phyloP scores from a whole-genome alignment of 2,888 invertebrate species.

The Nebria brevicollis region DNA sequence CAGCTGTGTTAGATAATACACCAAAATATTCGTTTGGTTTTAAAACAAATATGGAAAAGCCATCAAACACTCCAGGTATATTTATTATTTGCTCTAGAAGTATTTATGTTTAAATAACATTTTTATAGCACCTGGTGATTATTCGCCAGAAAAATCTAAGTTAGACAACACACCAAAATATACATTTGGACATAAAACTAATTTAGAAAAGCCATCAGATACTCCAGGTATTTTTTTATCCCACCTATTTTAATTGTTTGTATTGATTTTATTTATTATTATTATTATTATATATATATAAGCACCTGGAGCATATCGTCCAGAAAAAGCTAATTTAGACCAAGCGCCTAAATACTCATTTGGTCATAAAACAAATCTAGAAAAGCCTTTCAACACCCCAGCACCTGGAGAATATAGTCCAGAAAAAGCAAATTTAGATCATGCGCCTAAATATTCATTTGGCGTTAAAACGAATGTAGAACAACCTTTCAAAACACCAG shows the following conservation, averaged over 20 bases:
- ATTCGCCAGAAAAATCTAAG: constrained; percentile 81
- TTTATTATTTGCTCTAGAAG: constrained; percentile 57
- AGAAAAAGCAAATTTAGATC: constrained; percentile 66
- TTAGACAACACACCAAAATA: constrained; percentile 73
- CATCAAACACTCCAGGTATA: constrained; percentile 71
- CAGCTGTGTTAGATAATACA: constrained; percentile 68
- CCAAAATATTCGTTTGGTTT: constrained; percentile 77
- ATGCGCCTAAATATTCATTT: constrained; percentile 74
- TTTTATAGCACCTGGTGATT: constrained; percentile 81
- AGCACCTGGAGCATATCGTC: constrained; percentile 89
- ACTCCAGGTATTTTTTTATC: constrained; percentile 68
- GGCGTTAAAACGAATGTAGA: constrained; percentile 72
- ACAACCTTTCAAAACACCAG: constrained; percentile 71
- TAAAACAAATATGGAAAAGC: constrained; percentile 69
- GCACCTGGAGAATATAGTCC: constrained; percentile 60
- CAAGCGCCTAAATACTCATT: constrained; percentile 76
- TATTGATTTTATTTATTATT: constrained; percentile 20
- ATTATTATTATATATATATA: constrained; percentile 57
- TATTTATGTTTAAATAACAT: neutral
- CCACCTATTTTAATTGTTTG: constrained; percentile 33
- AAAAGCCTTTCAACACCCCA: constrained; percentile 72
- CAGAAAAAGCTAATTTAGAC: constrained; percentile 75
- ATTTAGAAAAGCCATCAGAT: constrained; percentile 69
- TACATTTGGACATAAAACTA: constrained; percentile 77
- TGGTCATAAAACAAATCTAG: constrained; percentile 73